Conservation (phyloP, 2,888 invertebrate genomes). For the Bugula neritina region DNA sequence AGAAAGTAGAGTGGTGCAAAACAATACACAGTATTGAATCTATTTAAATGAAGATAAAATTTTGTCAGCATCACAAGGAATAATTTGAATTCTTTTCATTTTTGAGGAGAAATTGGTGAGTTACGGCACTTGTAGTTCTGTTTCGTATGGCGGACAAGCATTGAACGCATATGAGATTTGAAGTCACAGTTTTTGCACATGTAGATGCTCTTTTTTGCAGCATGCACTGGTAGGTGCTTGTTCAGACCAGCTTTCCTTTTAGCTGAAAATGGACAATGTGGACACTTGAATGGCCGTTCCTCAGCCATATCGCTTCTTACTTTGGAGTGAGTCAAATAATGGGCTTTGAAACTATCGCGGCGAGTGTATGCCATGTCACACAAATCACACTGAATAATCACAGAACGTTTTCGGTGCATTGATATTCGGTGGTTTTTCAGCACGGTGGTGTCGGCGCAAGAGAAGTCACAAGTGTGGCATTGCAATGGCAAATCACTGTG, state of each 20-base stretch:
- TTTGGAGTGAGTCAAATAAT: neutral
- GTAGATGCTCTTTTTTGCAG: neutral
- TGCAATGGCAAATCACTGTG: neutral
- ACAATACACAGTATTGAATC: no score
- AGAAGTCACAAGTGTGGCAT: neutral
- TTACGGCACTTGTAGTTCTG: neutral
- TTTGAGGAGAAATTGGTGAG: neutral
- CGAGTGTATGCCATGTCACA: neutral
- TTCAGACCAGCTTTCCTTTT: neutral
- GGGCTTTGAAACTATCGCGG: neutral
- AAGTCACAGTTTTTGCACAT: neutral
- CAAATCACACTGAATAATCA: neutral
- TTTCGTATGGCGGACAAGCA: neutral
- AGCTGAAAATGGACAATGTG: neutral
- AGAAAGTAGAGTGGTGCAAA: no score
- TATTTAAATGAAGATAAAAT: no score
- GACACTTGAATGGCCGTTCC: slow-evolving; percentile 19
- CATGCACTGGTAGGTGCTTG: slow-evolving; percentile 5
- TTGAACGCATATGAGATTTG: neutral
- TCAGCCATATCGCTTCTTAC: neutral
- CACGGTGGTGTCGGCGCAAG: neutral
- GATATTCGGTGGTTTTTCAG: neutral
- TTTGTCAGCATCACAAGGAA: no score
- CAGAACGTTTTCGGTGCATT: neutral
- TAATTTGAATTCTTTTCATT: no score